These are phyloP conservation scores for Drosophila koepferae DNA, from an alignment of 2,888 invertebrate species.

Conservation along the genomic window DNA sequence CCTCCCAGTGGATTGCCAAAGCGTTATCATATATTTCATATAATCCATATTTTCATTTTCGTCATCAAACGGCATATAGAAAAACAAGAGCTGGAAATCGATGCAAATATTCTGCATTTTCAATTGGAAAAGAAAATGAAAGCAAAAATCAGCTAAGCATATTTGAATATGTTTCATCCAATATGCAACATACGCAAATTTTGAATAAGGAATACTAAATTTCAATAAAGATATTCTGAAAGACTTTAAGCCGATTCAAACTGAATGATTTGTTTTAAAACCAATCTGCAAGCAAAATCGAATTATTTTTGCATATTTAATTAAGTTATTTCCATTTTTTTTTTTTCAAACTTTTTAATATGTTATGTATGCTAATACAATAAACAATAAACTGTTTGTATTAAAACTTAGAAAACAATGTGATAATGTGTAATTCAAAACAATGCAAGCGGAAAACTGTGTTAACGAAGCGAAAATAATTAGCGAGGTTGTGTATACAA, in stretches of 20 bases:
- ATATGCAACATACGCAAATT: neutral
- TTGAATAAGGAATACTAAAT: conserved; percentile 5
- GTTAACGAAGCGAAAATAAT: neutral
- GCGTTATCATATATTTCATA: conserved; percentile 13
- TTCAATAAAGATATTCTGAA: neutral
- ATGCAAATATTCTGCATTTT: conserved; percentile 20
- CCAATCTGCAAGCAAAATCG: neutral
- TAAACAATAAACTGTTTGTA: neutral
- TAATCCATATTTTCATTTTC: conserved; percentile 11
- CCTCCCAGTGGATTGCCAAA: conserved; percentile 12
- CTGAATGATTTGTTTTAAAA: neutral
- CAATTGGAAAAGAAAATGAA: conserved; percentile 4
- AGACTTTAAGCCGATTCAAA: neutral
- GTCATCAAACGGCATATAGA: conserved; percentile 13
- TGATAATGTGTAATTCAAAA: neutral
- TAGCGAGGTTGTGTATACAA: neutral
- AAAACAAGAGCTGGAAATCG: neutral
- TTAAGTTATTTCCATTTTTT: neutral
- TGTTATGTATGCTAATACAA: neutral
- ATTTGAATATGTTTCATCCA: conserved; percentile 4
- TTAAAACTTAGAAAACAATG: neutral
- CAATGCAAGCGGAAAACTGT: neutral
- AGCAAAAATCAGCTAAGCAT: neutral
- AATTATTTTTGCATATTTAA: neutral
- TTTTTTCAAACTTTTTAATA: neutral